Evolutionary conservation across 2,888 invertebrate species (phyloP).

Genomic region (Branchinecta sandiegonensis): DNA sequence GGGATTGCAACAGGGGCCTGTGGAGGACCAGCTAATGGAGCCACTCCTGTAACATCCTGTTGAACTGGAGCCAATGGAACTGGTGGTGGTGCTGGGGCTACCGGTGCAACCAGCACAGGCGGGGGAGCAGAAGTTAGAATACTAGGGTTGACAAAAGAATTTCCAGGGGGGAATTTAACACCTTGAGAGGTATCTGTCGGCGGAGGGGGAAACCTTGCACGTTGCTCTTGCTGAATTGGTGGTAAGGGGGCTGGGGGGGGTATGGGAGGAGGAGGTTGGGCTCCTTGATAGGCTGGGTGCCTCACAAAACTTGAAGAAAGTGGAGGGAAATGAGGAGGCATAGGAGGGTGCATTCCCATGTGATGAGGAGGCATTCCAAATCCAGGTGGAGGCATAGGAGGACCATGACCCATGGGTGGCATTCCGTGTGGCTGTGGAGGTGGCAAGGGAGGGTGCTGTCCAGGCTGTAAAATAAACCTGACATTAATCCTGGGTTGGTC

Average conservation of each 20-base stretch:
- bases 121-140: not conserved
- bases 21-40: not conserved
- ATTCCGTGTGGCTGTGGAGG: not conserved
- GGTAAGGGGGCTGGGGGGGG: not conserved
- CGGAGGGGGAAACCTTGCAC: not conserved
- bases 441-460: constrained; percentile 7
- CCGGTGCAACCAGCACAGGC: not conserved
- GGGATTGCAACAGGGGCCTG: constrained; percentile 7
- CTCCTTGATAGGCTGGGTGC: not conserved
- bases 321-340: not conserved
- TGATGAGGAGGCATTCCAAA: constrained; percentile 7
- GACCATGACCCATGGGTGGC: constrained; percentile 6
- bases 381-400: not conserved
- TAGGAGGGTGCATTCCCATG: not conserved
- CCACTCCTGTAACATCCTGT: not conserved
- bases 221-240: not conserved
- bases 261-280: not conserved
- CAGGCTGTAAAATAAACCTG: not conserved
- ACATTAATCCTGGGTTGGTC: no score
- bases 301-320: not conserved
- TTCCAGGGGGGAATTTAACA: not conserved
- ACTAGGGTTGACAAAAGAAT: not conserved
- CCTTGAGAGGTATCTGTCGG: not conserved
- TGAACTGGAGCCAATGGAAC: not conserved
- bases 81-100: not conserved